Conservation (phyloP, 1,140 invertebrate genomes). For the Pogonognathellus flavescens region DNA sequence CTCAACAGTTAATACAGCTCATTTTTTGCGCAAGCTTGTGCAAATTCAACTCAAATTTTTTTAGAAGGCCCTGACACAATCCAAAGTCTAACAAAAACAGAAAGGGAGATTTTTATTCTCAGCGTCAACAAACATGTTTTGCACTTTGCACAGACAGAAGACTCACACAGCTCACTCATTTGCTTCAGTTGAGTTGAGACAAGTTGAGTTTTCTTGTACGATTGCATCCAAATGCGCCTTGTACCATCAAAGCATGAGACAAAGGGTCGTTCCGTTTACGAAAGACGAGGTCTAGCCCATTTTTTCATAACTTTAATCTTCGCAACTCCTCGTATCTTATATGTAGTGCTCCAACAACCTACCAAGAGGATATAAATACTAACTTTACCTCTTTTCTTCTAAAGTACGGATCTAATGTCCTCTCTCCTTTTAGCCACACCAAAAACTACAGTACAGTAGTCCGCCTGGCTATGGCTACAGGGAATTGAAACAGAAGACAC, state of each 20-base stretch:
- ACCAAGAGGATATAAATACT: not conserved
- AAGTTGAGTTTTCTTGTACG: not conserved
- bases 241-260: not conserved
- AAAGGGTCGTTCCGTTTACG: not conserved
- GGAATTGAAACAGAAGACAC: slow-evolving; percentile 9
- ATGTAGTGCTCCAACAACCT: not conserved
- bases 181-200: slow-evolving; percentile 29
- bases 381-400: not conserved
- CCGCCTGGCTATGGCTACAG: not conserved
- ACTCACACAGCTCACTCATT: slow-evolving; percentile 35
- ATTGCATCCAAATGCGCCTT: not conserved
- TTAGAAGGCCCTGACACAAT: no score
- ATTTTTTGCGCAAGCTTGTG: no score
- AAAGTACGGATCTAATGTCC: not conserved
- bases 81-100: no score
- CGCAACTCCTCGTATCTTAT: not conserved
- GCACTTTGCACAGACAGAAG: slow-evolving; percentile 1
- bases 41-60: no score
- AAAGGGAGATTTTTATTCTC: not conserved
- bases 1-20: no score
- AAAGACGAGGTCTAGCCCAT: not conserved
- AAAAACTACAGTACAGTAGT: not conserved
- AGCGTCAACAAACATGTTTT: slow-evolving; percentile 33
- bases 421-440: no score
- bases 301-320: not conserved